phyloP scores from a whole-genome alignment of 2,888 invertebrate species.

The Phengaris arion region DNA sequence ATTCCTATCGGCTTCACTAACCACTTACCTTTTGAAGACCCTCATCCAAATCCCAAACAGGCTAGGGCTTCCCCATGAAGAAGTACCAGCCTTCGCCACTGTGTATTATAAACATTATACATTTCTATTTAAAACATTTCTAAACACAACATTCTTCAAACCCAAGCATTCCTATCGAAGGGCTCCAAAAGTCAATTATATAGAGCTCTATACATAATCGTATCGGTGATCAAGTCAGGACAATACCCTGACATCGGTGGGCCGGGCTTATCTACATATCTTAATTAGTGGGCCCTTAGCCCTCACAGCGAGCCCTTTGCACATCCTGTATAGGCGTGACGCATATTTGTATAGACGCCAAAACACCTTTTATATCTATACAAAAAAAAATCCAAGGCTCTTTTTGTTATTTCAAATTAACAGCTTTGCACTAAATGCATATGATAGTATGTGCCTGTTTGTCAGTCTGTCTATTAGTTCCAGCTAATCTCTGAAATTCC shows the following conservation, averaged over 20 bases:
- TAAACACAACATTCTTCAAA: background rate
- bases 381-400: too few relatives aligned
- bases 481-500: too few relatives aligned
- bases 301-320: slow-evolving; percentile 67
- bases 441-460: too few relatives aligned
- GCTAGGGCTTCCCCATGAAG: too few relatives aligned
- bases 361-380: background rate
- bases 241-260: slow-evolving; percentile 70
- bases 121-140: background rate
- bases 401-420: too few relatives aligned
- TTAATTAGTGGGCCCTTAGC: slow-evolving; percentile 61
- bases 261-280: slow-evolving; percentile 73
- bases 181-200: background rate
- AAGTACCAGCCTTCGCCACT: too few relatives aligned
- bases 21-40: too few relatives aligned
- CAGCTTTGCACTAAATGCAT: too few relatives aligned
- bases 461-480: too few relatives aligned
- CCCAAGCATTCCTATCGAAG: background rate
- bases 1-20: too few relatives aligned
- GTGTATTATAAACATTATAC: background rate
- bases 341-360: slow-evolving; percentile 7
- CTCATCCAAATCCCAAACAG: too few relatives aligned
- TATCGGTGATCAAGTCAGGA: slow-evolving; percentile 43
- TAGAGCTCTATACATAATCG: slow-evolving; percentile 37
- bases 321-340: slow-evolving; percentile 53